phyloP scores from a whole-genome alignment of 2,113 vertebrate species.

The Marmota flaviventris region DNA sequence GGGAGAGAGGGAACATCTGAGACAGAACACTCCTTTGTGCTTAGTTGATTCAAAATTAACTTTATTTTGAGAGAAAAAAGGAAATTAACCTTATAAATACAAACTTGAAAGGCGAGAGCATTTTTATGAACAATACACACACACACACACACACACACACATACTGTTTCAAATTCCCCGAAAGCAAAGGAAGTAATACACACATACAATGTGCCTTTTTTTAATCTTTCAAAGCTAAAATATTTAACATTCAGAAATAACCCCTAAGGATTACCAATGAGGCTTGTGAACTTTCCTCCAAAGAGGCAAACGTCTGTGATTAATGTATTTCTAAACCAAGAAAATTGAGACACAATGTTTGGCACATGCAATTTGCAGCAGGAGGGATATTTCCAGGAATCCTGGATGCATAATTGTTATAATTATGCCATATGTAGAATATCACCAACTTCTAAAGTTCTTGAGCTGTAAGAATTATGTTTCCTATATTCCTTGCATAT shows the following conservation, averaged over 20 bases:
- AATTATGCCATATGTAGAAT: background rate
- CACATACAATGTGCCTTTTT: background rate
- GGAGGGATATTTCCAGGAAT: background rate
- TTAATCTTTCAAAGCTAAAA: constrained; percentile 19
- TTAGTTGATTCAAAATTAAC: constrained; percentile 49
- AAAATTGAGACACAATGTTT: background rate
- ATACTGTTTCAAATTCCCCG: background rate
- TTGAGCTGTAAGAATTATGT: background rate
- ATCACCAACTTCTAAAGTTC: background rate
- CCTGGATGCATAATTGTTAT: background rate
- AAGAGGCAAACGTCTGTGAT: background rate
- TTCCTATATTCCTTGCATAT: background rate
- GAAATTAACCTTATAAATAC: background rate
- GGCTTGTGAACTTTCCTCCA: background rate
- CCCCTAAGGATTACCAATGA: constrained; percentile 15
- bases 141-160: background rate
- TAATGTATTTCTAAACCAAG: constrained; percentile 46
- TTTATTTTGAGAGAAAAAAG: constrained; percentile 20
- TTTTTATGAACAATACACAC: background rate
- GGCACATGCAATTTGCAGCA: background rate
- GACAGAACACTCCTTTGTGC: constrained; percentile 37
- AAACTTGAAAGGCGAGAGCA: background rate
- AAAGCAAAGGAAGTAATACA: background rate
- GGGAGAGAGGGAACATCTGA: background rate
- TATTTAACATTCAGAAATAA: background rate